Evolutionary conservation across 1,140 invertebrate genomes (phyloP), one percentile per base, ranked within the genome.

Genomic region (Hylaeus volcanicus): DNA sequence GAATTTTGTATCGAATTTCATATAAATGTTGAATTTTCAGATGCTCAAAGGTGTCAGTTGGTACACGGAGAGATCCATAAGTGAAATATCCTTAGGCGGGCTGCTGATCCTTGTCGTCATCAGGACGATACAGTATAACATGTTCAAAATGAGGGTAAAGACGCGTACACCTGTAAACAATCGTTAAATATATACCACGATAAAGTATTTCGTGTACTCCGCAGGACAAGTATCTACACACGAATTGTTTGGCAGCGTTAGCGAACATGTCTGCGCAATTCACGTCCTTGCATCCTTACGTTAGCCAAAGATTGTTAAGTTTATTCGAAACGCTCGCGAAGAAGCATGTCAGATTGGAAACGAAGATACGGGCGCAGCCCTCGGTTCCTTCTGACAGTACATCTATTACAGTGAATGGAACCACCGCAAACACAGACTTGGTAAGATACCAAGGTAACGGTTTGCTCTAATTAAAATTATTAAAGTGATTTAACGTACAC

Each of bases 261-360:
- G 99, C 99, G 56, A 99, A 99, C 90, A 99, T 99, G 98, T 97
- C 97, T 64, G 96, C 97, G 81, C 97, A 99, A 92, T 99, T 99
- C 91, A 96, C 97, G 90, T 96, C 97, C 78, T 94, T 99, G 39
- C 98, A 99, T 94, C 97, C 98, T 0, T 99, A 99, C 93, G 99
- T 99, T 43, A 98, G 98, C 85, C 98, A 99, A 93, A 95, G 98
- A 89, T 93, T 99, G 83, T 95, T 99, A 71, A 97, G 96, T 75
- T 92, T 98, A 43, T 98, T 98, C 89, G 97, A 98, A 92, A 97
- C 97, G 1, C 93, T 98, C 64, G 97, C 97, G 0, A 98, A 97
- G 86, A 95, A 96, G 86, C 96, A 97, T 91, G 91, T 94, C 1
- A 95, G 96, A 61, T 88, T 97, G 26, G 95, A 95, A 86, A 91